Conservation (phyloP, 2,888 invertebrate species). For the Melikaiella ostensackeni region DNA sequence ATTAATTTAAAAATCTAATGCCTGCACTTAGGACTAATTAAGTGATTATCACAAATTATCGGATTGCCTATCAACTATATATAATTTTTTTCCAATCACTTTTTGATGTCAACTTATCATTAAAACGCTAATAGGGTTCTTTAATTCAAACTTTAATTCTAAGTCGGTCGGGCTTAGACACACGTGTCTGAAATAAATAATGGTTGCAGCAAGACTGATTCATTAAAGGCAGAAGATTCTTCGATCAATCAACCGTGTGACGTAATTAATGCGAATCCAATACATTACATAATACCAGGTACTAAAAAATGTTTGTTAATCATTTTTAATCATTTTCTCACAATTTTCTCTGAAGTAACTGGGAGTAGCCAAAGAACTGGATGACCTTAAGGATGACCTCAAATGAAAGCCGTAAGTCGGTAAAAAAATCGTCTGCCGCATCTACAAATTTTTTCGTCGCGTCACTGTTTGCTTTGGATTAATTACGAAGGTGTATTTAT, state of each 20-base stretch:
- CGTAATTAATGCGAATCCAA: neutral
- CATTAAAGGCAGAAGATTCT: constrained; percentile 25
- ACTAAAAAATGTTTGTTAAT: neutral
- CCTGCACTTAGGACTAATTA: neutral
- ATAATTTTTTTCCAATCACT: constrained; percentile 15
- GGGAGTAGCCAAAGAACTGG: neutral
- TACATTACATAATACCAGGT: neutral
- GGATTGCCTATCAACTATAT: neutral
- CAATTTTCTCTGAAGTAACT: neutral
- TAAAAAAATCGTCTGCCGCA: neutral
- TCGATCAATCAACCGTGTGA: constrained; percentile 33
- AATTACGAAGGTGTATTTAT: neutral
- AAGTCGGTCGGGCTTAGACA: constrained; percentile 6
- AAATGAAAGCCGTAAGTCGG: neutral
- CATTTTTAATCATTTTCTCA: neutral
- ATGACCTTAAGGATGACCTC: neutral
- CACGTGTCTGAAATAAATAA: constrained; percentile 33
- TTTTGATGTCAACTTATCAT: neutral
- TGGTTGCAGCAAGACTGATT: constrained; percentile 14
- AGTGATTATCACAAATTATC: neutral
- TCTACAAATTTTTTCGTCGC: neutral
- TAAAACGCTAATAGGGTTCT: neutral
- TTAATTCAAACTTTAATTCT: neutral
- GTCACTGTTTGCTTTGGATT: neutral
- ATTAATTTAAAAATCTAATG: neutral